Percentiles rank a stretch among this genome's conserved stretches.
Conservation (phyloP, 2,113 vertebrate genomes). For the Lophotis ruficrista region DNA sequence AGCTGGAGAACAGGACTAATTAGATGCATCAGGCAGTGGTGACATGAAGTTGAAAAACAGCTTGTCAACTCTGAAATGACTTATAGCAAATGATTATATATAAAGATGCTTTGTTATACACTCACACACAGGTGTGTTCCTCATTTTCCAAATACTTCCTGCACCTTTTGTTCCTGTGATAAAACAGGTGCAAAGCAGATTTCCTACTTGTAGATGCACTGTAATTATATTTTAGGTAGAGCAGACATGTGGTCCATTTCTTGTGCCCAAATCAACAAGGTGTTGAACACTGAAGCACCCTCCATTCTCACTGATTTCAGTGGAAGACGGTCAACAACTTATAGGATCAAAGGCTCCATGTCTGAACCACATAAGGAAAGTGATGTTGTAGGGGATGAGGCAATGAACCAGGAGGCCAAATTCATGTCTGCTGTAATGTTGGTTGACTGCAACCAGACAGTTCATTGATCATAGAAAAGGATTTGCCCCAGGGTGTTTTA, state of each 20-base stretch:
- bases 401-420: slow-evolving; percentile 48
- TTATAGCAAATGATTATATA: slow-evolving; percentile 49
- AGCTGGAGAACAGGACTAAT: slow-evolving; percentile 68
- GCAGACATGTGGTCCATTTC: not conserved
- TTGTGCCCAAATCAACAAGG: not conserved
- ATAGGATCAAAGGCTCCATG: slow-evolving; percentile 1
- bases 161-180: not conserved
- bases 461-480: slow-evolving; percentile 66
- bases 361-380: slow-evolving; percentile 29
- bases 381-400: slow-evolving; percentile 31
- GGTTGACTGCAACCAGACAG: slow-evolving; percentile 62
- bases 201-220: not conserved
- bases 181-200: slow-evolving; percentile 62
- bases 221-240: not conserved
- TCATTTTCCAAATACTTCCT: slow-evolving; percentile 50
- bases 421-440: slow-evolving; percentile 58
- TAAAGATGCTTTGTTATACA: slow-evolving; percentile 61
- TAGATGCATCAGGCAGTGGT: slow-evolving; percentile 56
- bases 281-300: not conserved
- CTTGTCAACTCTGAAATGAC: slow-evolving; percentile 66
- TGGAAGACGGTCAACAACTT: not conserved
- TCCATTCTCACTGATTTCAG: not conserved
- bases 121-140: slow-evolving; percentile 51
- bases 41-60: slow-evolving; percentile 66
- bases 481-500: slow-evolving; percentile 63